Evolutionary conservation across 2,797 vertebrate species (phyloP).

Genomic region (Gymnopithys bicolor): DNA sequence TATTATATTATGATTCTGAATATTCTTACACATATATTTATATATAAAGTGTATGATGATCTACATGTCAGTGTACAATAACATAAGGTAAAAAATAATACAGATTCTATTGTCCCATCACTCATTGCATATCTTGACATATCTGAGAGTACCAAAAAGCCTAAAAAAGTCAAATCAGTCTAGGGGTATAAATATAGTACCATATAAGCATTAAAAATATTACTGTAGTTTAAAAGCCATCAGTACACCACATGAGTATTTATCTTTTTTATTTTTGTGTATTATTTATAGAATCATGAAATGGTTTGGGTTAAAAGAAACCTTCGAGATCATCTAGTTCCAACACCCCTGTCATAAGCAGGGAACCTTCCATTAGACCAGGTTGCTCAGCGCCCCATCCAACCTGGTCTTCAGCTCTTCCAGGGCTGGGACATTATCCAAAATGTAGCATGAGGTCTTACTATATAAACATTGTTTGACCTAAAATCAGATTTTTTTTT

Average conservation of each 20-base stretch:
- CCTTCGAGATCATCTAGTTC: neutral
- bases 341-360: neutral
- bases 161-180: neutral
- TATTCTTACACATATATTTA: neutral
- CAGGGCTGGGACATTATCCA: neutral
- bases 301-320: neutral
- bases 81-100: neutral
- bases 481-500: neutral
- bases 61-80: neutral
- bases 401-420: neutral
- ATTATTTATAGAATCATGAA: neutral
- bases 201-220: neutral
- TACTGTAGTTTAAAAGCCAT: neutral
- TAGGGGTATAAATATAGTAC: neutral
- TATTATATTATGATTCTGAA: neutral
- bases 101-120: neutral
- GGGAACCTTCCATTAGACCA: accelerated
- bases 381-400: neutral
- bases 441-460: neutral
- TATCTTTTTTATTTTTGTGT: neutral
- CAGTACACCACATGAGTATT: neutral
- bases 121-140: neutral
- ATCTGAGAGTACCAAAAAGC: too few species aligned
- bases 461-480: neutral
- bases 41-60: neutral